A percentile compares a stretch with the other conserved stretches of the same genome.
Evolutionary conservation across 1,140 invertebrate genomes (phyloP).

Genomic region (Zaprionus camerounensis): DNA sequence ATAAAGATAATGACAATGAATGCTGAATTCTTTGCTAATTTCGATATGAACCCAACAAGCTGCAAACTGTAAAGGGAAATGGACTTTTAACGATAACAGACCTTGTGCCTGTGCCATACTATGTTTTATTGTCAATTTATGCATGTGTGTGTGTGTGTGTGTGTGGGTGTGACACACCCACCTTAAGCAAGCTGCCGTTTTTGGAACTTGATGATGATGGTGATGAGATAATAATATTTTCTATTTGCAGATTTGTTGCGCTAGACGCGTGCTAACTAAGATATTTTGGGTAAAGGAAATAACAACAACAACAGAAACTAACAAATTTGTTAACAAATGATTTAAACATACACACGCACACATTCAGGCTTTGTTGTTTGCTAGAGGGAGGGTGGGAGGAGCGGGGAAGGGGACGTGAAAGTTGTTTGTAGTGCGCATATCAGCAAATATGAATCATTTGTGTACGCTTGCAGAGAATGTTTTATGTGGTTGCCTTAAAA

Average conservation of each 20-base stretch:
- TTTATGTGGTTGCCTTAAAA: neutral
- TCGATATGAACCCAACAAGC: conserved; percentile 54
- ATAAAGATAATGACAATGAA: conserved; percentile 34
- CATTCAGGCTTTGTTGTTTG: conserved; percentile 32
- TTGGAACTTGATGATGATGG: conserved; percentile 25
- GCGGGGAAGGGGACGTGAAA: neutral
- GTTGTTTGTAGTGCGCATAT: conserved; percentile 3
- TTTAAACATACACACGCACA: conserved; percentile 28
- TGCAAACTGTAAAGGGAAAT: conserved; percentile 40
- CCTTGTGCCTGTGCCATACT: conserved; percentile 15
- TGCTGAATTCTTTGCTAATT: conserved; percentile 52
- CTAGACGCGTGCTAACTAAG: conserved; percentile 69
- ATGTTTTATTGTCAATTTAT: conserved; percentile 28
- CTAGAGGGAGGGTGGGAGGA: conserved; percentile 7
- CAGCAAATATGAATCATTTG: neutral
- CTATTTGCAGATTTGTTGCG: conserved; percentile 77
- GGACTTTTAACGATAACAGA: conserved; percentile 49
- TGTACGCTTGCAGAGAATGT: conserved; percentile 6
- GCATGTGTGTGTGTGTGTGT: conserved; percentile 20
- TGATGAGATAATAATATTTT: conserved; percentile 73
- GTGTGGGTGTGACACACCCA: conserved; percentile 56
- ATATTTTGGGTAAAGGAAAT: conserved; percentile 58
- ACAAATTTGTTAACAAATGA: conserved; percentile 54
- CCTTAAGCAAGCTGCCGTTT: conserved; percentile 19
- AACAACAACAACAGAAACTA: conserved; percentile 9